Conservation (phyloP, 2,113 vertebrate species). For the Gobius niger region DNA sequence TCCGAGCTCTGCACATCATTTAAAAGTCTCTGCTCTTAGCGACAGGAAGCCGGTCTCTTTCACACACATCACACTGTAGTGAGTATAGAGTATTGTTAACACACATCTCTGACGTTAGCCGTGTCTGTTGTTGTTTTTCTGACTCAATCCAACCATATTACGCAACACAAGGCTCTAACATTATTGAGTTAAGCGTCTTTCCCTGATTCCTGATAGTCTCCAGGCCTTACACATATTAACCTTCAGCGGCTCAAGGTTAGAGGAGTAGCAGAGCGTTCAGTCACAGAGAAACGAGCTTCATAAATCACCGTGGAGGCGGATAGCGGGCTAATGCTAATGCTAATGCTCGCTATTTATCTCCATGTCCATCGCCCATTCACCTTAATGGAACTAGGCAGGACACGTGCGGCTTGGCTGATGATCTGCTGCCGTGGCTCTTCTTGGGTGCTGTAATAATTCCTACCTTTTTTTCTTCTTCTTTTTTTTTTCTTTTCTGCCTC, state of each 20-base stretch:
- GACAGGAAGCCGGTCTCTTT: no score
- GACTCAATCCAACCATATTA: no score
- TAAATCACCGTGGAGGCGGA: constrained; percentile 21
- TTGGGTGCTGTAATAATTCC: background rate
- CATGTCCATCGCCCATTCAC: background rate
- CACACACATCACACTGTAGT: no score
- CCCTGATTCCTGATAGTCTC: background rate
- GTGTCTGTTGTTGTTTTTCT: no score
- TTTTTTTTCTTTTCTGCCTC: background rate
- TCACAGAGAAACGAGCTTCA: background rate
- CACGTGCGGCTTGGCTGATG: background rate
- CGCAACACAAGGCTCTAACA: background rate
- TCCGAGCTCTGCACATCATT: no score
- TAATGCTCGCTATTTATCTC: constrained; percentile 16
- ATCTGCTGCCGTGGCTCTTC: background rate
- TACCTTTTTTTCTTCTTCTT: no score
- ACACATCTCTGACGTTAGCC: no score
- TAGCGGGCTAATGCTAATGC: constrained; percentile 22
- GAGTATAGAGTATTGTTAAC: no score
- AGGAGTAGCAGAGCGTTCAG: background rate
- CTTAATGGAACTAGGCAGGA: background rate
- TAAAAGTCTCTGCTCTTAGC: no score
- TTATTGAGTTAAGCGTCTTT: background rate
- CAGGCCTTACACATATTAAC: background rate
- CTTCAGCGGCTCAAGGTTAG: background rate